Base-by-base conservation (phyloP, 2,113 vertebrate species). In the Callaeas wilsoni region DNA sequence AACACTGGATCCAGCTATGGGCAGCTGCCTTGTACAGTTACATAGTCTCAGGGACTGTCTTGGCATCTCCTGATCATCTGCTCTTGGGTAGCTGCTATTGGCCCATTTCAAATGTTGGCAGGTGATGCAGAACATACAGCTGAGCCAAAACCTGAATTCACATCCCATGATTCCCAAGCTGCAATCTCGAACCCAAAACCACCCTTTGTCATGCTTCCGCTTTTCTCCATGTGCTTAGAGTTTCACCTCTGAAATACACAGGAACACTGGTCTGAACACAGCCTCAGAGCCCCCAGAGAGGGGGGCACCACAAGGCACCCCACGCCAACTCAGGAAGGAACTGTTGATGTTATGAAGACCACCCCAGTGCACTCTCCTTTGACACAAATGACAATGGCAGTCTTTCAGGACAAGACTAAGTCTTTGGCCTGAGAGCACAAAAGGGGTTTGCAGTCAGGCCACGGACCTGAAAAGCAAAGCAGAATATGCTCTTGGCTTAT, bases 181-280 rank as follows among this genome's bases (percentile, higher is more conserved):
- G n/a, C 35, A 29, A 7, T 11, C 16, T 55, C 64, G 78, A 47
- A 71, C 5, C 12, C 47, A 81, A 39, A 80, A 41, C 4, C 12
- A 53, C 9, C 8, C 8, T 63, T n/a, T 56, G 9, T 18, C 64
- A 82, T 0, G 0, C 13, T 68, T 47, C 25, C 81, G 35, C 29
- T 78, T 59, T 80, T 69, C 42, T 62, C 42, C 8, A 1, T 10
- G 7, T 22, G 11, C 14, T 41, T 49, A 42, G 26, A 62, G 65
- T 69, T 73, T 56, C 50, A 79, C 7, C 21, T 76, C 62, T 56
- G 37, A 79, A 91, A 87, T 37, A 33, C 52, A 37, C 21, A 59
- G 10, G 47, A 82, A 37, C 4, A 16, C 23, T 39, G 59, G 23
- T 55, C 68, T 75, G 47, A 74, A 19, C 10, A 52, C n/a, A 42